Conservation (phyloP, 2,888 invertebrate species). For the Dermolepida albohirtum region DNA sequence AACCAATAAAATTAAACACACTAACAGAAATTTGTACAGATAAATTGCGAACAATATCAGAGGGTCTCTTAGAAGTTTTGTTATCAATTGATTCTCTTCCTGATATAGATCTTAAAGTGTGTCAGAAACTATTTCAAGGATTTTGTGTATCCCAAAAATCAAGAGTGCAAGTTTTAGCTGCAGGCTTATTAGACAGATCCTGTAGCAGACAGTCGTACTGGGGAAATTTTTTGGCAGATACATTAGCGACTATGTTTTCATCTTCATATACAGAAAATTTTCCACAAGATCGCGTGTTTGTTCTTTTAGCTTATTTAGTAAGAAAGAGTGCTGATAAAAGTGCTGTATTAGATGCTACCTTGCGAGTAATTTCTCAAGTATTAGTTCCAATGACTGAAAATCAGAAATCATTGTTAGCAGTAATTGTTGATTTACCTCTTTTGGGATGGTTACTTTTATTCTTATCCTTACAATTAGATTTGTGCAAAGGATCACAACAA, state of each 20-base stretch:
- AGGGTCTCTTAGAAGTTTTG: constrained; percentile 84
- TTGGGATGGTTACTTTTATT: constrained; percentile 83
- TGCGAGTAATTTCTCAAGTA: constrained; percentile 71
- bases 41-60: constrained; percentile 84
- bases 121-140: constrained; percentile 77
- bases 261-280: constrained; percentile 82
- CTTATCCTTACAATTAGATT: constrained; percentile 78
- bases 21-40: constrained; percentile 79
- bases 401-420: constrained; percentile 66
- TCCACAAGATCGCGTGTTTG: constrained; percentile 90
- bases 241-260: constrained; percentile 82
- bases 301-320: constrained; percentile 87
- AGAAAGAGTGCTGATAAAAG: constrained; percentile 79
- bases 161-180: constrained; percentile 81
- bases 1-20: constrained; percentile 43
- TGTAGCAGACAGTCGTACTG: constrained; percentile 83
- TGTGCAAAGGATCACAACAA: constrained; percentile 54
- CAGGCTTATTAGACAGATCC: constrained; percentile 81
- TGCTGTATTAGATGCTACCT: constrained; percentile 73
- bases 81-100: constrained; percentile 64
- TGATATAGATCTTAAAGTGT: constrained; percentile 63
- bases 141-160: constrained; percentile 84
- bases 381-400: constrained; percentile 66
- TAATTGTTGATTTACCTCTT: constrained; percentile 74
- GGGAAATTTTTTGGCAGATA: constrained; percentile 90